phyloP scores from a whole-genome alignment of 1,140 invertebrate species.

The Drosophila repleta region DNA sequence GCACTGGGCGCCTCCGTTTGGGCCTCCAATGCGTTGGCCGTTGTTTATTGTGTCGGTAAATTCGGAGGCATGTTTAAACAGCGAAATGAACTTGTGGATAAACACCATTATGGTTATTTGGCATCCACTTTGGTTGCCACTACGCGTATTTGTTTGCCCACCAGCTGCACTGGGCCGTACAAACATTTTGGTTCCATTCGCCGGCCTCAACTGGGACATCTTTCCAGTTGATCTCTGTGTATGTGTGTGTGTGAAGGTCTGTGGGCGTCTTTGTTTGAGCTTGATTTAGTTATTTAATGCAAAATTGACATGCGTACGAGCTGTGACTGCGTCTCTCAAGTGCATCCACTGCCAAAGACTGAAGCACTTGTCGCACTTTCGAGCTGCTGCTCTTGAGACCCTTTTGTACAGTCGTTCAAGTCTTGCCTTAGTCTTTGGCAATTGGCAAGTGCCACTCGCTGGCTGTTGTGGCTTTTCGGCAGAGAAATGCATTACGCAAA shows the following conservation, averaged over 20 bases:
- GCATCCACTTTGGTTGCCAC: slow-evolving; percentile 73
- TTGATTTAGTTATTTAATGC: slow-evolving; percentile 79
- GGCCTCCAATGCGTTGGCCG: slow-evolving; percentile 48
- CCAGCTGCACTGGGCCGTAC: slow-evolving; percentile 32
- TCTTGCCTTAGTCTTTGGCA: slow-evolving; percentile 2
- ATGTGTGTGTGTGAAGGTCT: slow-evolving; percentile 20
- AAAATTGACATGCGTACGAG: slow-evolving; percentile 65
- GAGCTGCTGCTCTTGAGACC: background rate
- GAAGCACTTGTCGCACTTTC: slow-evolving; percentile 27
- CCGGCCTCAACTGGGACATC: background rate
- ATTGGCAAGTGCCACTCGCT: background rate
- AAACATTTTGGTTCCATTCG: slow-evolving; percentile 46
- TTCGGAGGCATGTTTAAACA: slow-evolving; percentile 82
- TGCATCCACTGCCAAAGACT: slow-evolving; percentile 11
- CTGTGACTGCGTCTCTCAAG: slow-evolving; percentile 23
- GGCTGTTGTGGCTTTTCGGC: background rate
- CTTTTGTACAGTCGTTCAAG: slow-evolving; percentile 6
- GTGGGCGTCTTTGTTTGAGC: slow-evolving; percentile 52
- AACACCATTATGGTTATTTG: slow-evolving; percentile 82
- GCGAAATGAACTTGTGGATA: slow-evolving; percentile 82
- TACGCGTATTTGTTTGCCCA: slow-evolving; percentile 50
- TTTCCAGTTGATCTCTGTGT: slow-evolving; percentile 36
- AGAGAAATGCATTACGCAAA: slow-evolving; percentile 8
- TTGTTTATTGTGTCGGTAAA: slow-evolving; percentile 80
- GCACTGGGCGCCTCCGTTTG: slow-evolving; percentile 49